Conservation (phyloP, 2,113 vertebrate genomes). For the Pristiophorus japonicus region DNA sequence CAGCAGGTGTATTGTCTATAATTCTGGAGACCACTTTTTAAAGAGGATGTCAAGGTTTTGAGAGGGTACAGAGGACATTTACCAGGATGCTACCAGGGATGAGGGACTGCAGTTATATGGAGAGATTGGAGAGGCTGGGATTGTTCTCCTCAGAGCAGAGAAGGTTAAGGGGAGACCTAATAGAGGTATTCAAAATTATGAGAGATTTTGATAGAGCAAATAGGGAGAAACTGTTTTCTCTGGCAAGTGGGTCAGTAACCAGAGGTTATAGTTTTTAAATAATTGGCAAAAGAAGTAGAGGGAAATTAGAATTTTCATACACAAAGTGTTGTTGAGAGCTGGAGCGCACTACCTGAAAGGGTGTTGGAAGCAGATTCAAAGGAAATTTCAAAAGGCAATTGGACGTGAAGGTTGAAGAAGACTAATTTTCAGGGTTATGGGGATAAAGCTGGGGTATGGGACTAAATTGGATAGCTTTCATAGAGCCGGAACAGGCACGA, state of each 20-base stretch:
- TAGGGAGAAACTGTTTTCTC: background rate
- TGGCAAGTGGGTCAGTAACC: background rate
- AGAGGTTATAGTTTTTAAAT: background rate
- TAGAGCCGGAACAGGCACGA: background rate
- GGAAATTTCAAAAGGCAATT: background rate
- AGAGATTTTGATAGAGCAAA: too few relatives aligned
- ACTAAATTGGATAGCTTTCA: background rate
- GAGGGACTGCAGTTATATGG: too few relatives aligned
- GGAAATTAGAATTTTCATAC: background rate
- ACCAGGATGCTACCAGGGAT: too few relatives aligned
- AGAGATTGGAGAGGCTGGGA: too few relatives aligned
- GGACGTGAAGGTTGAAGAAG: background rate
- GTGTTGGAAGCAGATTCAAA: slow-evolving; percentile 10
- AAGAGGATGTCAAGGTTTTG: too few relatives aligned
- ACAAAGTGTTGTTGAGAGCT: background rate
- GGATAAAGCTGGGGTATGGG: background rate
- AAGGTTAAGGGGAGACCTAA: background rate
- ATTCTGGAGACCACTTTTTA: too few relatives aligned
- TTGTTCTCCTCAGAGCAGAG: background rate
- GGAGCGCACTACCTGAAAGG: too few relatives aligned
- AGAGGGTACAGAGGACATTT: too few relatives aligned
- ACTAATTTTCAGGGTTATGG: background rate
- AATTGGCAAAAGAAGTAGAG: background rate
- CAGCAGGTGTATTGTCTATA: background rate
- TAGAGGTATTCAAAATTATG: too few relatives aligned